Base-by-base conservation (phyloP, 2,113 vertebrate species). In the Hippocampus abdominalis region DNA sequence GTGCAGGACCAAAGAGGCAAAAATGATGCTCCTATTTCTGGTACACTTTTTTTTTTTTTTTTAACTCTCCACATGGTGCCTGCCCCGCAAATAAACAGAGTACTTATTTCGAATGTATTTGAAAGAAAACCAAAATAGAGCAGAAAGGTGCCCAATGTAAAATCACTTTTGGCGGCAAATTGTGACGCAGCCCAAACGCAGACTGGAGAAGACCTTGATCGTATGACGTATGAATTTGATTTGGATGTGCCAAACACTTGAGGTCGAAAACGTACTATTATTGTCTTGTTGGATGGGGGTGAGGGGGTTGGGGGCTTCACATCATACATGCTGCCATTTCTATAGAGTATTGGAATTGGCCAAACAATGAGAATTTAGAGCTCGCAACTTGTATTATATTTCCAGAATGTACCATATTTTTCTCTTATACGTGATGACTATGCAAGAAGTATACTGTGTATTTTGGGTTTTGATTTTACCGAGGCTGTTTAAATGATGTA, bases 371-470 rank as follows among this genome's bases (percentile, higher is more conserved):
- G 6, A 60, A 60, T 20, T 60, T 36, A 60, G 27, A 3, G 29
- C 23, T 57, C 15, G 56, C 23, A 57, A 25, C 76, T 49, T 81
- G 75, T 78, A 69, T 74, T 9, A 16, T 46, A 46, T 64, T 64
- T 29, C 13, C 63, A 46, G 73, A 78, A 74, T 76, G 77, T 76
- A 49, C 68, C 51, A 64, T 76, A 78, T 68, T 40, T 51, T 11
- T 46, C 25, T 68, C 20, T 54, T 86, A 85, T 82, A 87, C 81
- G 85, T 66, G 69, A 85, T 77, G 51, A 87, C 83, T 89, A 89
- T 89, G 73, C 84, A 90, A 91, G 90, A 91, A 89, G 72, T 93
- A 91, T 91, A 89, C 69, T 91, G 90, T 91, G 91, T 92, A 93
- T 93, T 92, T 64, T 91, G 89, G 90, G 87, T 85, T 89, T 92